These are phyloP conservation scores for Pipistrellus nathusii DNA, from an alignment of 2,797 vertebrate genomes.

Conservation along the genomic window DNA sequence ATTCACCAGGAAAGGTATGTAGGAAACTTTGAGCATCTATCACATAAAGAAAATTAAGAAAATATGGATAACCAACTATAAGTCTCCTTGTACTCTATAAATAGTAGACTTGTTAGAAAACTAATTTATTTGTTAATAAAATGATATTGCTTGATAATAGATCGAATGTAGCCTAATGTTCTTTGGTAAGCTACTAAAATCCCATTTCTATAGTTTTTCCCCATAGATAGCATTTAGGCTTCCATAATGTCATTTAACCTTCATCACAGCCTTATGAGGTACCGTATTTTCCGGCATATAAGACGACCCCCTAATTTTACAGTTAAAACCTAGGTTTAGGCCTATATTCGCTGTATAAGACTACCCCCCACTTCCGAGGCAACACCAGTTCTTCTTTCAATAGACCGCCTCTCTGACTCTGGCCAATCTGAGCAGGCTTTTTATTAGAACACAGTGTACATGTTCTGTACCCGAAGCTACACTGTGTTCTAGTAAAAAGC, in stretches of 20 bases:
- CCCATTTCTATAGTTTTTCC: background rate
- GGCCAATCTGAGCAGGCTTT: no score
- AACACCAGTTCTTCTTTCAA: no score
- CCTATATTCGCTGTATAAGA: no score
- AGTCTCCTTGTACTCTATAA: background rate
- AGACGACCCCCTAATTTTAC: no score
- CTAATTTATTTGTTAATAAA: background rate
- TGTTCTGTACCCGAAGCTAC: no score
- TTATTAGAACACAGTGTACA: no score
- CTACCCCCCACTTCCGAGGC: no score
- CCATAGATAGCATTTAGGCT: background rate
- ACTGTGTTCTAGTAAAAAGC: no score
- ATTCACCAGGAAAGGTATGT: background rate
- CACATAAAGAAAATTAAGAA: slow-evolving; percentile 3
- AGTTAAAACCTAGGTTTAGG: no score
- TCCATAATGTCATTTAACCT: background rate
- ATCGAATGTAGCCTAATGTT: background rate
- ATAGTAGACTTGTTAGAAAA: background rate
- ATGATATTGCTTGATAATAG: background rate
- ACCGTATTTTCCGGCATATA: no score
- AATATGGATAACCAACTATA: background rate
- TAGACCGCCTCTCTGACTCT: no score
- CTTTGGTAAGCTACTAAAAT: background rate
- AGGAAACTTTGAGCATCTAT: slow-evolving; percentile 21
- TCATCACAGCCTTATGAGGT: background rate